Base-by-base conservation (phyloP, 2,888 invertebrate genomes). In the Biston betularia region DNA sequence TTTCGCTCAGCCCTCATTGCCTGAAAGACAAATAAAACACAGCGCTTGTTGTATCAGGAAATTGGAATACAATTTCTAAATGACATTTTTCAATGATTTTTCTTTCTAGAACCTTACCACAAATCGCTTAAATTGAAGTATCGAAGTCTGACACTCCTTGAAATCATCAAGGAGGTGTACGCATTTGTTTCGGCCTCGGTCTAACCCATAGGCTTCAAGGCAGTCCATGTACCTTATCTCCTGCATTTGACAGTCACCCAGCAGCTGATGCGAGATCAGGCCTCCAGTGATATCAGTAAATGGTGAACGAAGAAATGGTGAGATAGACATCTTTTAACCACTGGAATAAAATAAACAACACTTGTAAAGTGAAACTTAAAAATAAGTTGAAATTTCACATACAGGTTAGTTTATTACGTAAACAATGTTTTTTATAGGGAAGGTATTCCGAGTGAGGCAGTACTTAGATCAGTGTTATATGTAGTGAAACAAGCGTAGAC, bases 201-300 rank as follows among this genome's bases (percentile, higher is more conserved):
- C 95, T 10, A 95, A 76, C 0, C 97, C 98, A 74, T 97, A 97
- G 3, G 97, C 97, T 80, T 97, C 97, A 55, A 97, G 80, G 79
- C 97, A 98, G 73, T 97, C 96, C 89, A 96, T 95, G 79, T 95
- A 95, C 40, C 95, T 94, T 82, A 96, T 89, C 88, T 97, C 97
- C 74, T 96, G 89, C 65, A 94, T 92, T 44, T 95, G 95, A 80
- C 97, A 98, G 34, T 87, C 83, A 33, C 95, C 95, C 77, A 95
- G 89, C 79, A 94, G 89, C 83, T 97, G 97, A 75, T 96, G 95
- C 68, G 95, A 96, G 35, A 95, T 79, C 65, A 96, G 60, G 24
- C 94, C 93, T 71, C 95, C 96, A 44, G 96, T 96, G 58, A 97
- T 79, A 85, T 97, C 97, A 6, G 97, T 96, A 50, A 97, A 92